Evolutionary conservation across 2,797 vertebrate genomes (phyloP), one percentile per base, ranked within the genome.

Genomic region (Erethizon dorsatum): DNA sequence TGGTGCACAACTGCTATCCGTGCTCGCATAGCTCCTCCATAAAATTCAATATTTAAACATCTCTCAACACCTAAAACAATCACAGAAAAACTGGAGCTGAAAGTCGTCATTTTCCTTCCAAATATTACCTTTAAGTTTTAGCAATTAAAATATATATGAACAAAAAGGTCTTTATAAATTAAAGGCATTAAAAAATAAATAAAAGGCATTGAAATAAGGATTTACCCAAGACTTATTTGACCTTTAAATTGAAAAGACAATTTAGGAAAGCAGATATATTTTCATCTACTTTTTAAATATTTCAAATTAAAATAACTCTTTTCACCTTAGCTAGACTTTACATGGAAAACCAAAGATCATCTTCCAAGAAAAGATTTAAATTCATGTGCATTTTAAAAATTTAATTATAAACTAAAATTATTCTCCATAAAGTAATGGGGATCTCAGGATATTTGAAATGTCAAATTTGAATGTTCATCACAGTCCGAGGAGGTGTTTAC

Each of bases 181-280:
- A 65, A 92, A 94, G 10, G 20, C 22, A 87, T 47, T 95, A 54
- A 94, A 94, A 41, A 41, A 41, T 41, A 41, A 86, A 88, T 59
- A 91, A 65, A 92, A 94, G 10, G 20, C 22, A 87, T 47, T 95
- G 59, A 94, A 94, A 91, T 87, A 54, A 56, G 33, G 61, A 80
- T 96, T 97, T 96, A 85, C 41, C 88, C n/a, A 94, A 95, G 95
- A 91, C 9, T 83, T 92, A 78, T 67, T 88, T 97, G 83, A 96
- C 45, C 80, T 94, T 96, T 94, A 82, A 80, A 3, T 67, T 73
- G 26, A 92, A 88, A 94, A 65, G 1, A 12, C 80, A 52, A 97
- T 89, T 96, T 73, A 57, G 84, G 24, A 95, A 93, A 86, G 47
- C 45, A 92, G 24, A 8, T 41, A 88, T 52, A 78, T 47, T 96